Conservation (phyloP, 2,888 invertebrate genomes). For the Cerastis leucographa region DNA sequence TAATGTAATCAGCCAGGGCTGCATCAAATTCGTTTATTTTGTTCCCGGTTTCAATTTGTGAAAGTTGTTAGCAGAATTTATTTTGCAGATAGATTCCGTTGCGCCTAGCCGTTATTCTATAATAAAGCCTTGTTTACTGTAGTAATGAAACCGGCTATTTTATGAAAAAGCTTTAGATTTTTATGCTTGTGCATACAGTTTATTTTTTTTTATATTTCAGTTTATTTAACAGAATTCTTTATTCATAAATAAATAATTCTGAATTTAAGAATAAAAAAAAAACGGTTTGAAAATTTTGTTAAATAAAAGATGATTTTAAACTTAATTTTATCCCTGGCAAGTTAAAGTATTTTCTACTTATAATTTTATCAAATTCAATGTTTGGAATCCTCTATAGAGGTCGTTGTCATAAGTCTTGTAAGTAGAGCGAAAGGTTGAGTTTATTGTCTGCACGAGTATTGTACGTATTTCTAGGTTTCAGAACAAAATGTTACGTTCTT, state of each 20-base stretch:
- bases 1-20: constrained; percentile 55
- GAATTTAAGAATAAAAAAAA: not conserved
- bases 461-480: constrained; percentile 24
- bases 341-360: not conserved
- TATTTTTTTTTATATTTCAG: too few species aligned
- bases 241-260: not conserved
- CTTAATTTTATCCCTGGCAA: constrained; percentile 7
- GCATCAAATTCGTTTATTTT: constrained; percentile 51
- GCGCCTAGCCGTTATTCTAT: constrained; percentile 25
- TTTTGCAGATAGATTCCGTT: constrained; percentile 63
- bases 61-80: constrained; percentile 63
- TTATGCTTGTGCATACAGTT: not conserved
- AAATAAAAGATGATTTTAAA: not conserved
- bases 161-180: not conserved
- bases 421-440: constrained; percentile 48
- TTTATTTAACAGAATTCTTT: not conserved
- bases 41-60: constrained; percentile 62
- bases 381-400: constrained; percentile 47
- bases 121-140: constrained; percentile 20
- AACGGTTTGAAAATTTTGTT: not conserved
- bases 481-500: constrained; percentile 13
- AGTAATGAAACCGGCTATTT: not conserved
- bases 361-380: constrained; percentile 15
- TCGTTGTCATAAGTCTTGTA: constrained; percentile 44
- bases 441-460: constrained; percentile 45